Percentiles rank a stretch among this genome's conserved stretches.
These are phyloP conservation scores for Gopherus evgoodei DNA, from an alignment of 2,113 vertebrate genomes.

Conservation along the genomic window DNA sequence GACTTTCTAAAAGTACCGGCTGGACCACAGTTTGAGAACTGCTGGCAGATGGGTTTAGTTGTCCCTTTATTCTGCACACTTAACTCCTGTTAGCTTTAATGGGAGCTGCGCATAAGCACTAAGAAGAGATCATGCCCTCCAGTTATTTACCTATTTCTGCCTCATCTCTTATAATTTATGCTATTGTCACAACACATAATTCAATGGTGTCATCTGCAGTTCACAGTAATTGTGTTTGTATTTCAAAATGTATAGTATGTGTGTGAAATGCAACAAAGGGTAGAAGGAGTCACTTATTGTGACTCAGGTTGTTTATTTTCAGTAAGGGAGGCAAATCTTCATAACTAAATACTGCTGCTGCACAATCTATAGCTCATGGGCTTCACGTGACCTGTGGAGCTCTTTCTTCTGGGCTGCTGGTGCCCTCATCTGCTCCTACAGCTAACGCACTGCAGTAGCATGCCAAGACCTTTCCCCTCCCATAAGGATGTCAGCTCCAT, in stretches of 20 bases:
- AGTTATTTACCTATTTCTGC: conserved; percentile 57
- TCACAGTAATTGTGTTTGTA: conserved; percentile 10
- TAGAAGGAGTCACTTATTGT: background rate
- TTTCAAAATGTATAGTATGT: background rate
- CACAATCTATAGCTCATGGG: conserved; percentile 23
- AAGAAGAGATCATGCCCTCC: conserved; percentile 61
- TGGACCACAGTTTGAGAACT: conserved; percentile 37
- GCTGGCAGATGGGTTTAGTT: conserved; percentile 43
- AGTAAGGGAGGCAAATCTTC: conserved; percentile 24
- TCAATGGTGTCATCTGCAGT: conserved; percentile 41
- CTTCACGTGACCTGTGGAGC: conserved; percentile 40
- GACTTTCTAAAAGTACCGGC: background rate
- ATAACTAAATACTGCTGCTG: background rate
- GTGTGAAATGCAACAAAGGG: conserved; percentile 16
- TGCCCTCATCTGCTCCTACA: conserved; percentile 69
- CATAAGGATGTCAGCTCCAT: conserved; percentile 64
- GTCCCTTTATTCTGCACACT: conserved; percentile 69
- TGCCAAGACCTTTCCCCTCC: conserved; percentile 37
- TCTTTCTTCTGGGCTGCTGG: conserved; percentile 63
- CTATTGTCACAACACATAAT: background rate
- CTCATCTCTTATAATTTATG: conserved; percentile 34
- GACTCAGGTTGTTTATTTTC: conserved; percentile 15
- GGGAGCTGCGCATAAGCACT: conserved; percentile 46
- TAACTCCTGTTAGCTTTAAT: conserved; percentile 71
- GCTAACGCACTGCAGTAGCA: conserved; percentile 62